These are phyloP conservation scores for Hypena proboscidalis DNA, from an alignment of 2,888 invertebrate species.

Conservation along the genomic window DNA sequence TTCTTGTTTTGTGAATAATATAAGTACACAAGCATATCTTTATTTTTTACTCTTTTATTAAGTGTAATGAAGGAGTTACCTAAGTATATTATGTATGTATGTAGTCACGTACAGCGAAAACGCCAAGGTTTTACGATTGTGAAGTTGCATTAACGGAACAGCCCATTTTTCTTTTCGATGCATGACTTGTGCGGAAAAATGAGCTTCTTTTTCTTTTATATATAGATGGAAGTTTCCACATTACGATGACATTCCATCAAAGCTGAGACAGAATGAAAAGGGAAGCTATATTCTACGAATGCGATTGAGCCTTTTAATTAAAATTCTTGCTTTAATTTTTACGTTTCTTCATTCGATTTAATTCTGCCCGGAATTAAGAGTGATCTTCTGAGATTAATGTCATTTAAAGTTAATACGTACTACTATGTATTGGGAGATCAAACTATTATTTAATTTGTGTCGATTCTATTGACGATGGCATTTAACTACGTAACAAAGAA, in stretches of 20 bases:
- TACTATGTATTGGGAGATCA: no score
- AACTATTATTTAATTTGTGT: no score
- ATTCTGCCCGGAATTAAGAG: slow-evolving; percentile 2
- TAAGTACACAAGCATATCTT: not conserved
- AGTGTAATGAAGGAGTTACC: not conserved
- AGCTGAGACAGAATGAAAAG: not conserved
- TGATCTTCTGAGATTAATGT: no score
- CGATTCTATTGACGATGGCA: no score
- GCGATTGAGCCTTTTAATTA: slow-evolving; percentile 1
- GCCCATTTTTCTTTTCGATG: slow-evolving; percentile 7
- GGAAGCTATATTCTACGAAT: not conserved
- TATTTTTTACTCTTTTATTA: not conserved
- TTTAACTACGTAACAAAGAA: no score
- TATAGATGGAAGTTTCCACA: slow-evolving; percentile 3
- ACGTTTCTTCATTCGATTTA: slow-evolving; percentile 1
- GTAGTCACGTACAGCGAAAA: slow-evolving; percentile 5
- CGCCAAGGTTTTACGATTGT: slow-evolving; percentile 2
- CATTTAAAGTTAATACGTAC: no score
- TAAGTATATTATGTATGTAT: not conserved
- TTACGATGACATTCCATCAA: not conserved
- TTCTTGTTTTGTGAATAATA: slow-evolving; percentile 2
- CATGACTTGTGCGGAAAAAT: slow-evolving; percentile 4
- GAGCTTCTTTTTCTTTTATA: slow-evolving; percentile 1
- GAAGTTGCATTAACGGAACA: slow-evolving; percentile 8
- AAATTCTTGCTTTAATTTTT: slow-evolving; percentile 4